Evolutionary conservation across 37 sponge, comb jelly and placozoan species (phyloP).

Genomic region (Petrosia ficiformis): DNA sequence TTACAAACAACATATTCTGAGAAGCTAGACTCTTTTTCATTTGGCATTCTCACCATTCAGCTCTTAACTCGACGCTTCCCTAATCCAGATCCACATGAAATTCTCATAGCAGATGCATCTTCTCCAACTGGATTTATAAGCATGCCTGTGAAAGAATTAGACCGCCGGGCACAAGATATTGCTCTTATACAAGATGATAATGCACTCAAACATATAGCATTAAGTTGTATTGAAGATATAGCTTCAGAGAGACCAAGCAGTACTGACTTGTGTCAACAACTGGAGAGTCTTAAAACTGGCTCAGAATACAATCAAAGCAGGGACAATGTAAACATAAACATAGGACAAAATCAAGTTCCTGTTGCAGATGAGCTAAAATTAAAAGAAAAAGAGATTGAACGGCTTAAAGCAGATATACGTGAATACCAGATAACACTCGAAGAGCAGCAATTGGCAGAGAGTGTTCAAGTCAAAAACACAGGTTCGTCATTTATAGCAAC

Average conservation of each 20-base stretch:
- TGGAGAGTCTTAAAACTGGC: background rate
- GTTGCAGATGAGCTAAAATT: background rate
- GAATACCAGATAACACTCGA: background rate
- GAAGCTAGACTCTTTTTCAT: constrained; percentile 29
- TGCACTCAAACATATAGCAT: constrained; percentile 6
- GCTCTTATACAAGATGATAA: constrained; percentile 8
- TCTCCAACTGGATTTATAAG: background rate
- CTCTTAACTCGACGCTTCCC: constrained; percentile 19
- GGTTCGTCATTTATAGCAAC: too few relatives aligned
- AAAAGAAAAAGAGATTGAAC: background rate
- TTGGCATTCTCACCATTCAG: constrained; percentile 24
- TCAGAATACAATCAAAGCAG: constrained; percentile 6
- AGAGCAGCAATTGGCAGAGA: background rate
- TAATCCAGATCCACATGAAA: background rate
- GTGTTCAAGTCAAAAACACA: too few relatives aligned
- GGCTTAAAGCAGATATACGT: background rate
- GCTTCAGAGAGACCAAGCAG: constrained; percentile 3
- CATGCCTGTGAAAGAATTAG: constrained; percentile 19
- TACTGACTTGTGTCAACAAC: constrained; percentile 5
- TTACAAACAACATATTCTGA: constrained; percentile 1
- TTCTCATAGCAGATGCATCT: background rate
- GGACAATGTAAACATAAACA: background rate
- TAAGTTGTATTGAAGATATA: constrained; percentile 10
- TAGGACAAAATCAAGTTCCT: background rate
- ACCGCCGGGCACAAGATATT: constrained; percentile 18